A percentile compares a stretch with the other conserved stretches of the same genome.
Evolutionary conservation across 2,797 vertebrate genomes (phyloP).

Genomic region (Sardinella longiceps): DNA sequence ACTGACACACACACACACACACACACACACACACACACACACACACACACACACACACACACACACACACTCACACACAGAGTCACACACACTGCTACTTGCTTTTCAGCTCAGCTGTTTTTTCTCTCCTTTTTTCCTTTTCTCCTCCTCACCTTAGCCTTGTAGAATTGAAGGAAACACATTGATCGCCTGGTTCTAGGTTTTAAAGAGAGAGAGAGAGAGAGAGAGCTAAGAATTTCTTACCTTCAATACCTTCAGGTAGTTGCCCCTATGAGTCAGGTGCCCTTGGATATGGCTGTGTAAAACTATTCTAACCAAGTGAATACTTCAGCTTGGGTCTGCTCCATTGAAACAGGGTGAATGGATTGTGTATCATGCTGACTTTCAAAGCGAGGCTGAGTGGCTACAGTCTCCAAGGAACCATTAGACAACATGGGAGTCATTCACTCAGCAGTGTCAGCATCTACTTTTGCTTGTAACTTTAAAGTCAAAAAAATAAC

Average conservation of each 20-base stretch:
- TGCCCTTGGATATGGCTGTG: neutral
- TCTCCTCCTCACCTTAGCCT: slow-evolving; percentile 16
- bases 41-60: slow-evolving; percentile 7
- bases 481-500: no score
- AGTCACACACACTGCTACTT: slow-evolving; percentile 18
- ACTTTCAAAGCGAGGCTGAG: neutral
- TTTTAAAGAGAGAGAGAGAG: neutral
- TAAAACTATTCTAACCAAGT: neutral
- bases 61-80: neutral
- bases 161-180: slow-evolving; percentile 46
- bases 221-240: neutral
- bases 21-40: slow-evolving; percentile 19
- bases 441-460: neutral
- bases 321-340: neutral
- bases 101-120: slow-evolving; percentile 1
- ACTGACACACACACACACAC: neutral
- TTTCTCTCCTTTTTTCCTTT: neutral
- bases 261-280: neutral
- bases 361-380: neutral
- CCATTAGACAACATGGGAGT: neutral
- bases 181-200: slow-evolving; percentile 46
- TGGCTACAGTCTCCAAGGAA: neutral
- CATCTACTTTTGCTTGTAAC: neutral
- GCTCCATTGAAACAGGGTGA: neutral
- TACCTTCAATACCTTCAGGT: neutral